phyloP scores from a whole-genome alignment of 92 coral and sea anemone genomes.

The Zoanthus solanderi region DNA sequence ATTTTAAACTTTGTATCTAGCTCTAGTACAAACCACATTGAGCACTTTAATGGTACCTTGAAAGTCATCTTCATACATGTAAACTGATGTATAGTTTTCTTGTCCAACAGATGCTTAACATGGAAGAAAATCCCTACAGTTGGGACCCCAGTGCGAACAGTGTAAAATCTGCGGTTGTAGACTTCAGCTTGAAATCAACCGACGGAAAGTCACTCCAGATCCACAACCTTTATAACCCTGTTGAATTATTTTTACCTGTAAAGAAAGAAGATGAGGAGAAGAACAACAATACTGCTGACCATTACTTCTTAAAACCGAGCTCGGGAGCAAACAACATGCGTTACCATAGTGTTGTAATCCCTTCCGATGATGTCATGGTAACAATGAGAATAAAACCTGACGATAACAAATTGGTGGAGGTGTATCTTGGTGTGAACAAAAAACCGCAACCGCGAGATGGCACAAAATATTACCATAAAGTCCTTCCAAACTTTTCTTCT shows the following conservation, averaged over 20 bases:
- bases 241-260: conserved; percentile 74
- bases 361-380: conserved; percentile 60
- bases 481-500: conserved; percentile 66
- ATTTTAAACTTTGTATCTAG: too few species aligned
- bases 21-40: too few species aligned
- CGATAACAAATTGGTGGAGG: conserved; percentile 50
- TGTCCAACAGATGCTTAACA: conserved; percentile 69
- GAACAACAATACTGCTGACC: conserved; percentile 49
- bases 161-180: conserved; percentile 81
- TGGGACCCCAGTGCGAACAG: conserved; percentile 79
- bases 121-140: conserved; percentile 80
- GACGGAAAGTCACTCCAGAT: conserved; percentile 73
- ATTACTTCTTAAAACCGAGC: conserved; percentile 80
- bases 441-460: conserved; percentile 69
- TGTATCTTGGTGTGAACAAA: conserved; percentile 52
- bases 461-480: conserved; percentile 38
- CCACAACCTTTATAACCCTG: conserved; percentile 70
- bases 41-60: too few species aligned
- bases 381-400: conserved; percentile 65
- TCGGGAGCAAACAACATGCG: conserved; percentile 69
- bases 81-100: background rate
- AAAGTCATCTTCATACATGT: too few species aligned
- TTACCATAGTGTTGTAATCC: conserved; percentile 64
- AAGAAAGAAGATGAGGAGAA: conserved; percentile 43
- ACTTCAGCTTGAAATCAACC: conserved; percentile 73